Evolutionary conservation across 2,888 invertebrate species (phyloP).

Genomic region (Bedellia somnulentella): DNA sequence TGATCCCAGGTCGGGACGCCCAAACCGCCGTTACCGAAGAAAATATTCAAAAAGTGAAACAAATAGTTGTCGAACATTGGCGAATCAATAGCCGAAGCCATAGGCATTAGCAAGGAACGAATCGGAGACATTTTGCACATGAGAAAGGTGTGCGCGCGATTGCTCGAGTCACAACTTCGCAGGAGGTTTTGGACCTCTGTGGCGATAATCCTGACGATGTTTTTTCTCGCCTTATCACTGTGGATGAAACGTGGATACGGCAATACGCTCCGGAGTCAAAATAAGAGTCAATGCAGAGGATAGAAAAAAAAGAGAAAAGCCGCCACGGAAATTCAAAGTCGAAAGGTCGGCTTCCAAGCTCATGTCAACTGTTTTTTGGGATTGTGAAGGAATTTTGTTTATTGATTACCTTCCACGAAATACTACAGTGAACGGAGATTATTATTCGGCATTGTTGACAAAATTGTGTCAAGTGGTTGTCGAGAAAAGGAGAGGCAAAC

Average conservation of each 20-base stretch:
- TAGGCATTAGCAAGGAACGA: too few relatives aligned
- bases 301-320: constrained; percentile 5
- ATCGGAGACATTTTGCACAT: too few relatives aligned
- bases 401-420: constrained; percentile 7
- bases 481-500: too few relatives aligned
- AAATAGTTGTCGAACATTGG: background rate
- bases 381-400: constrained; percentile 6
- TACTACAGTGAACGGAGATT: too few relatives aligned
- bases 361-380: constrained; percentile 8
- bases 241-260: constrained; percentile 4
- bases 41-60: constrained; percentile 1
- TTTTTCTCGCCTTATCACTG: constrained; percentile 2
- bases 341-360: too few relatives aligned
- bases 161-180: too few relatives aligned
- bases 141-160: background rate
- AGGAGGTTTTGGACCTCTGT: too few relatives aligned
- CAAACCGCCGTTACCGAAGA: constrained; percentile 4
- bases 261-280: constrained; percentile 4
- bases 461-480: too few relatives aligned
- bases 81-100: background rate
- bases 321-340: too few relatives aligned
- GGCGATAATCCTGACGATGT: too few relatives aligned
- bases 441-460: too few relatives aligned
- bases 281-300: constrained; percentile 7
- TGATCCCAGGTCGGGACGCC: too few relatives aligned